A percentile compares a stretch with the other conserved stretches of the same genome.
Evolutionary conservation across 2,888 invertebrate genomes (phyloP).

Genomic region (Drosophila parthenogenetica): DNA sequence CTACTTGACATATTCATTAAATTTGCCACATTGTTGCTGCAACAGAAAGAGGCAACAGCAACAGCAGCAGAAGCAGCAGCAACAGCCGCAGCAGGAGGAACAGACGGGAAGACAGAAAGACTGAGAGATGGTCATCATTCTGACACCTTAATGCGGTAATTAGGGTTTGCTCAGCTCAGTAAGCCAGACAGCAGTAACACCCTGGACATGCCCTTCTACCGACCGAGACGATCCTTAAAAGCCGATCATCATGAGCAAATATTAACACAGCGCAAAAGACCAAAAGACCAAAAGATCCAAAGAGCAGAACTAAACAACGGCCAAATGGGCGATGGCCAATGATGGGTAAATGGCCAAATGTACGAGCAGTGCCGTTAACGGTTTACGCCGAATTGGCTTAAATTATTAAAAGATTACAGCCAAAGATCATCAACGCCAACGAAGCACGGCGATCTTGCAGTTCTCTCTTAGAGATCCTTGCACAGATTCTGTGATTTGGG

Average conservation of each 20-base stretch:
- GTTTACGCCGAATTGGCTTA: constrained; percentile 82
- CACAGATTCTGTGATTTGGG: constrained; percentile 50
- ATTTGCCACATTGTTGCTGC: constrained; percentile 77
- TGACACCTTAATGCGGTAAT: constrained; percentile 84
- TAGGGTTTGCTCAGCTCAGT: constrained; percentile 75
- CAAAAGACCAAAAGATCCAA: constrained; percentile 38
- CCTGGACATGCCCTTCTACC: constrained; percentile 43
- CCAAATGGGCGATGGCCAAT: constrained; percentile 1
- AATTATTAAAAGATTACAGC: constrained; percentile 82
- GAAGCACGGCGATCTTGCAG: constrained; percentile 42
- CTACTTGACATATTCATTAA: constrained; percentile 79
- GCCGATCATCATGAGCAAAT: constrained; percentile 78
- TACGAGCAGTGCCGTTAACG: constrained; percentile 71
- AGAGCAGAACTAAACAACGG: constrained; percentile 20
- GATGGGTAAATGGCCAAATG: constrained; percentile 58
- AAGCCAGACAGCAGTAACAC: constrained; percentile 62
- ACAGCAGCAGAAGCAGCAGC: not conserved
- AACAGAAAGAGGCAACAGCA: constrained; percentile 18
- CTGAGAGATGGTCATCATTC: constrained; percentile 78
- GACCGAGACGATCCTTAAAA: constrained; percentile 56
- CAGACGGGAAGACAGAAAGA: constrained; percentile 25
- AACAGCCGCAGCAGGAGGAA: too few relatives aligned
- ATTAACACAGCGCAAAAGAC: constrained; percentile 74
- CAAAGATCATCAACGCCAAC: constrained; percentile 66
- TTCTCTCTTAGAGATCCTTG: constrained; percentile 58